These are phyloP conservation scores for Phymastichus coffea DNA, from an alignment of 1,140 invertebrate genomes.

Conservation along the genomic window DNA sequence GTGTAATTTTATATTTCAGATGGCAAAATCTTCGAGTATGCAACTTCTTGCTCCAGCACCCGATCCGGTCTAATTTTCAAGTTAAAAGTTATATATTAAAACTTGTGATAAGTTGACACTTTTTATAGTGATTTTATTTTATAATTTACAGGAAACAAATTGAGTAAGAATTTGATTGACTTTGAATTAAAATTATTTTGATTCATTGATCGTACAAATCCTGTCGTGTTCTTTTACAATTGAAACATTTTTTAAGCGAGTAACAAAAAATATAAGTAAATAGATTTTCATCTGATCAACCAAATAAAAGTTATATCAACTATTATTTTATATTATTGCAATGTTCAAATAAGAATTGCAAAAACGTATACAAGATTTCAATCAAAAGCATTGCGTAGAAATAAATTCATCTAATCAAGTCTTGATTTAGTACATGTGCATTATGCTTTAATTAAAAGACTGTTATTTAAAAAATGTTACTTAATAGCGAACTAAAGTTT, in stretches of 20 bases:
- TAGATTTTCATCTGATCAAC: too few relatives aligned
- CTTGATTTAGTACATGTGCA: background rate
- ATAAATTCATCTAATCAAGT: background rate
- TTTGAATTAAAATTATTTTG: too few relatives aligned
- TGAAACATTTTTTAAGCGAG: background rate
- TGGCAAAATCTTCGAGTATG: slow-evolving; percentile 58
- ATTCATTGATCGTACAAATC: background rate
- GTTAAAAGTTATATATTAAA: too few relatives aligned
- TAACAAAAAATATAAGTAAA: too few relatives aligned
- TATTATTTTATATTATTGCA: too few relatives aligned
- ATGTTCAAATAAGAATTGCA: too few relatives aligned
- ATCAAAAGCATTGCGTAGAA: background rate
- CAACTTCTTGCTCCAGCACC: slow-evolving; percentile 56
- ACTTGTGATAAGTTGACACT: too few relatives aligned
- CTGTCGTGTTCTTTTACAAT: background rate
- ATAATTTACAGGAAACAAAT: too few relatives aligned
- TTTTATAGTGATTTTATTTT: too few relatives aligned
- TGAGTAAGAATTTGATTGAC: too few relatives aligned
- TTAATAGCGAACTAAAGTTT: slow-evolving; percentile 18
- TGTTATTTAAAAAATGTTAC: slow-evolving; percentile 1
- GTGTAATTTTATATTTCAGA: slow-evolving; percentile 41
- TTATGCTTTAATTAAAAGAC: background rate
- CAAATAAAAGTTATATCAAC: too few relatives aligned
- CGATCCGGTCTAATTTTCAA: slow-evolving; percentile 58
- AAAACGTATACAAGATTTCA: background rate